These are phyloP conservation scores for Sebastes minor DNA, from an alignment of 2,797 vertebrate species.

Conservation along the genomic window DNA sequence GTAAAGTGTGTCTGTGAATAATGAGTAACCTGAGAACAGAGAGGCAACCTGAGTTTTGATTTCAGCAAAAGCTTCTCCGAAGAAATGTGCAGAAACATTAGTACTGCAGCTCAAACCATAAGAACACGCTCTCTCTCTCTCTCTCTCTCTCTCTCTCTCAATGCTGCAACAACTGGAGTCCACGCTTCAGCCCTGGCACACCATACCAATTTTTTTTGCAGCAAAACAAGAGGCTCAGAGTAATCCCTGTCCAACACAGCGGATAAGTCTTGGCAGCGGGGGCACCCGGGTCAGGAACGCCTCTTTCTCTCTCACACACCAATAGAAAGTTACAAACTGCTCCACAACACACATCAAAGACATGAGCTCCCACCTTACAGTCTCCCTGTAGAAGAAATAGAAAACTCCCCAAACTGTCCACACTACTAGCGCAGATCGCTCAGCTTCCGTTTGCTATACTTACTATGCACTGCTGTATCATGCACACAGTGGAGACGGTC, in stretches of 20 bases:
- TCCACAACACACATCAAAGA: conserved; percentile 20
- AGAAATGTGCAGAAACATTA: conserved; percentile 29
- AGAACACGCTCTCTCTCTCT: background rate
- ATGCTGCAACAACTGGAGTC: conserved; percentile 32
- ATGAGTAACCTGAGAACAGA: background rate
- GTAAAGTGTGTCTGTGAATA: background rate
- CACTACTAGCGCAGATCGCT: background rate
- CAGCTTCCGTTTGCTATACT: conserved; percentile 6
- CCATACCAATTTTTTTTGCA: conserved; percentile 26
- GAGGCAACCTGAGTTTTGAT: background rate
- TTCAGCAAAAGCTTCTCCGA: background rate
- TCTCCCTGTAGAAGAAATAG: background rate
- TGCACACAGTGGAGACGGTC: conserved; percentile 25
- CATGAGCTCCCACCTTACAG: background rate
- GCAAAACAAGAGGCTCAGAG: conserved; percentile 57
- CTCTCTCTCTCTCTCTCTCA: background rate
- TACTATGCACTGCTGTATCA: conserved; percentile 22
- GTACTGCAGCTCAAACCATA: conserved; percentile 39
- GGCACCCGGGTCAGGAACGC: conserved; percentile 20
- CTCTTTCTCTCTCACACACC: conserved; percentile 14
- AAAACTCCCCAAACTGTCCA: background rate
- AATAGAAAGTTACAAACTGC: conserved; percentile 7
- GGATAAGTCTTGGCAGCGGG: conserved; percentile 43
- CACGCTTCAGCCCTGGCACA: conserved; percentile 35
- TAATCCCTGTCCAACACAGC: conserved; percentile 55